These are phyloP conservation scores for Drepanosiphum platanoidis DNA, from an alignment of 2,888 invertebrate species.

Conservation along the genomic window DNA sequence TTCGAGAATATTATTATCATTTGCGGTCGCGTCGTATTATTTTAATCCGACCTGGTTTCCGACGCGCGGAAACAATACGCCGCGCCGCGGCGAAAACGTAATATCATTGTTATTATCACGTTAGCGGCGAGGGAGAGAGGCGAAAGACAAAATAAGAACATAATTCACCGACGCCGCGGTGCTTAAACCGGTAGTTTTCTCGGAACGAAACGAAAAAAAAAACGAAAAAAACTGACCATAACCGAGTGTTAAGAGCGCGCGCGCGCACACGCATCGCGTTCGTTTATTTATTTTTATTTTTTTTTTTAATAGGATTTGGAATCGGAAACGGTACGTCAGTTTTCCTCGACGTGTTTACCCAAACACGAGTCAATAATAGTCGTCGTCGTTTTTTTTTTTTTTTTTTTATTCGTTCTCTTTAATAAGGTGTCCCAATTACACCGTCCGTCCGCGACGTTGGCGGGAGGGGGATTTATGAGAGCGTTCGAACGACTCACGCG, in stretches of 20 bases:
- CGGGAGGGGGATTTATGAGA: no score
- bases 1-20: no score
- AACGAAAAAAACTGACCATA: neutral
- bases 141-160: neutral
- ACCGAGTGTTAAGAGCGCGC: neutral
- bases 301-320: neutral
- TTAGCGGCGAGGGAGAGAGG: neutral
- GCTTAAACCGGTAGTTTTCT: constrained; percentile 9
- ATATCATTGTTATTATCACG: neutral
- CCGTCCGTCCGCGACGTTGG: no score
- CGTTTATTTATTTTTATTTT: constrained; percentile 10
- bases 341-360: constrained; percentile 11
- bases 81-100: neutral
- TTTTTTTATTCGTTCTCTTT: neutral
- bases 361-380: constrained; percentile 31
- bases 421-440: neutral
- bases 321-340: constrained; percentile 21
- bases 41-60: constrained; percentile 20
- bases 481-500: no score
- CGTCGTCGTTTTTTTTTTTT: no score
- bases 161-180: neutral
- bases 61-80: constrained; percentile 18
- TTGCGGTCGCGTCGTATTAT: neutral
- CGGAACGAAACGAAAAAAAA: neutral
- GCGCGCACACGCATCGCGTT: neutral